phyloP scores from a whole-genome alignment of 2,888 invertebrate genomes.

The Eristalinus aeneus region DNA sequence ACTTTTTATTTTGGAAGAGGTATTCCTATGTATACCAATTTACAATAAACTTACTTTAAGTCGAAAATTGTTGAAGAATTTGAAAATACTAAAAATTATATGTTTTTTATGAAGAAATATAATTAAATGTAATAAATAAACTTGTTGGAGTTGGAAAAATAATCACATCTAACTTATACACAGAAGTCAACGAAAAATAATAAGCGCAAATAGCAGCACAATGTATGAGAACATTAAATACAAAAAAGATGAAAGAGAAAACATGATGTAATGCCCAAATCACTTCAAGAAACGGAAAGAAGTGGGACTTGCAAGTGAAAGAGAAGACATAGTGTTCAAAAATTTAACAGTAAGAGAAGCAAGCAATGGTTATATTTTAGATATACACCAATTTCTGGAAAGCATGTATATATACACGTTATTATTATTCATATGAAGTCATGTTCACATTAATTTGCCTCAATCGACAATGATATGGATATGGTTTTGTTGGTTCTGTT shows the following conservation, averaged over 20 bases:
- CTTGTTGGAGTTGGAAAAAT: conserved; percentile 53
- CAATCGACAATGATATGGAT: too few species aligned
- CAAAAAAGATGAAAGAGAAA: conserved; percentile 53
- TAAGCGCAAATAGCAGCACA: conserved; percentile 64
- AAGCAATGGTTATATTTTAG: too few species aligned
- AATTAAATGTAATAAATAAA: conserved; percentile 63
- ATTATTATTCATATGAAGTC: too few species aligned
- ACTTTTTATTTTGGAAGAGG: not conserved
- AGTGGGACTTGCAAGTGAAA: too few species aligned
- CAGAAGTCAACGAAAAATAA: conserved; percentile 70
- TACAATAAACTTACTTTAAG: conserved; percentile 33
- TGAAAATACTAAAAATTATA: conserved; percentile 25
- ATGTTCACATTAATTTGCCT: too few species aligned
- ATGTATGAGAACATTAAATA: conserved; percentile 36
- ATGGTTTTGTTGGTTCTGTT: too few species aligned
- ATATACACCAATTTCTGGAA: too few species aligned
- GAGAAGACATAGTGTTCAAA: too few species aligned
- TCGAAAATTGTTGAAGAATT: conserved; percentile 13
- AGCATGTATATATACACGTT: too few species aligned
- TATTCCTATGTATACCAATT: not conserved
- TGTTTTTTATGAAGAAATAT: conserved; percentile 34
- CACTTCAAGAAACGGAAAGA: not conserved
- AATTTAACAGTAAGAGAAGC: too few species aligned
- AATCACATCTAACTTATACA: conserved; percentile 68
- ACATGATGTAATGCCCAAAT: conserved; percentile 1